Percentiles rank a stretch among this genome's conserved stretches.
These are phyloP conservation scores for Nothoprocta perdicaria DNA, from an alignment of 2,113 vertebrate species.

Conservation along the genomic window DNA sequence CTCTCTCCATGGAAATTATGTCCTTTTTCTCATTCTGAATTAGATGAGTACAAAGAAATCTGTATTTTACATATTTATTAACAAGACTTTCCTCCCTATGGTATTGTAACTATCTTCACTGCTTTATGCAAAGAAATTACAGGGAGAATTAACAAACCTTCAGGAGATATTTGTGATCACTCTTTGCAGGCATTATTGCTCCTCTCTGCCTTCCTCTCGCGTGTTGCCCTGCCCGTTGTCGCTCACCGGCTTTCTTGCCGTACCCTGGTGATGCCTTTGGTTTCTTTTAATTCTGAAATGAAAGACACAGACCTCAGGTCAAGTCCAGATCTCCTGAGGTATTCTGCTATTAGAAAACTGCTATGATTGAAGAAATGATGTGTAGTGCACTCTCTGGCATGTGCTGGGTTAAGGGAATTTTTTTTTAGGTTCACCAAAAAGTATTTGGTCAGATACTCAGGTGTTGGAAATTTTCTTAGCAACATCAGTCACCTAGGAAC, in stretches of 20 bases:
- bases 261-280: not conserved
- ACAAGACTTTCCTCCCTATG: slow-evolving; percentile 69
- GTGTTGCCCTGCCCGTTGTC: not conserved
- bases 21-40: slow-evolving; percentile 75
- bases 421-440: slow-evolving; percentile 68
- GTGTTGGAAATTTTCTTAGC: slow-evolving; percentile 79
- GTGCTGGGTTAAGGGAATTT: slow-evolving; percentile 69
- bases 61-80: slow-evolving; percentile 81
- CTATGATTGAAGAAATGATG: not conserved
- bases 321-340: not conserved
- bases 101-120: slow-evolving; percentile 72
- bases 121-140: slow-evolving; percentile 49
- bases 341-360: not conserved
- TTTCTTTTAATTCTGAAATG: not conserved
- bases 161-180: not conserved
- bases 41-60: slow-evolving; percentile 72
- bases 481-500: slow-evolving; percentile 79
- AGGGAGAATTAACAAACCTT: slow-evolving; percentile 12
- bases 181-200: not conserved
- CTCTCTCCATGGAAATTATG: slow-evolving; percentile 70
- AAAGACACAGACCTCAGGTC: not conserved
- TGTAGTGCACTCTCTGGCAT: not conserved
- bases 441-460: slow-evolving; percentile 80
- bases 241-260: not conserved
- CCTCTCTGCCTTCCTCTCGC: not conserved